phyloP scores from a whole-genome alignment of 2,113 vertebrate genomes.

The Hypanus sabinus region DNA sequence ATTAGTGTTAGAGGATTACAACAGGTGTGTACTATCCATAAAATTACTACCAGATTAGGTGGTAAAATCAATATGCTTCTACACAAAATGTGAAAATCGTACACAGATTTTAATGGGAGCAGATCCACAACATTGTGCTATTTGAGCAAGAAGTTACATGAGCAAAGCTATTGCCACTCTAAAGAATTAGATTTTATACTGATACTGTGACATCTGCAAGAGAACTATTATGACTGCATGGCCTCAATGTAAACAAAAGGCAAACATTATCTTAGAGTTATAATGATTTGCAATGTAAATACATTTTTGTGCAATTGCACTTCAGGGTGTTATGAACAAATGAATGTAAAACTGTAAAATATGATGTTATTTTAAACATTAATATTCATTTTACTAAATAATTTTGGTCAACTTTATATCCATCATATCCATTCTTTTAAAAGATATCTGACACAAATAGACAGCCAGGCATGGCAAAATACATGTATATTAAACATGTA shows the following conservation, averaged over 20 bases:
- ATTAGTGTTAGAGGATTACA: too few species aligned
- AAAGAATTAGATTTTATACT: not conserved
- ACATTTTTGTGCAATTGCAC: not conserved
- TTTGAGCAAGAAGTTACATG: too few species aligned
- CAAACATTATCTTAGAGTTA: not conserved
- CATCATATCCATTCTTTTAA: not conserved
- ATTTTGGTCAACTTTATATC: not conserved
- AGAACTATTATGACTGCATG: not conserved
- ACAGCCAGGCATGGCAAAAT: not conserved
- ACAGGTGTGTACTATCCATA: too few species aligned
- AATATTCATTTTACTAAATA: not conserved
- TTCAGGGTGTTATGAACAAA: not conserved
- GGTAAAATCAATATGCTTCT: too few species aligned
- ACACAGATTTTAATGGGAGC: too few species aligned
- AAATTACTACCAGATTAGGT: too few species aligned
- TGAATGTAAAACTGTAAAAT: not conserved
- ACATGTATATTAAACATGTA: not conserved
- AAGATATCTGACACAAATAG: not conserved
- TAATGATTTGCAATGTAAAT: not conserved
- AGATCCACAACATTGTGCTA: too few species aligned
- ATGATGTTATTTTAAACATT: not conserved
- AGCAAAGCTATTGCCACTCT: too few species aligned
- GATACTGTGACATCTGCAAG: not conserved
- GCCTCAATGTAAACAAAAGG: not conserved
- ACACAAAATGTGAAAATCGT: too few species aligned